Evolutionary conservation across 2,888 invertebrate species (phyloP), one percentile per base, ranked within the genome.

Genomic region (Rhabditoides inermis): DNA sequence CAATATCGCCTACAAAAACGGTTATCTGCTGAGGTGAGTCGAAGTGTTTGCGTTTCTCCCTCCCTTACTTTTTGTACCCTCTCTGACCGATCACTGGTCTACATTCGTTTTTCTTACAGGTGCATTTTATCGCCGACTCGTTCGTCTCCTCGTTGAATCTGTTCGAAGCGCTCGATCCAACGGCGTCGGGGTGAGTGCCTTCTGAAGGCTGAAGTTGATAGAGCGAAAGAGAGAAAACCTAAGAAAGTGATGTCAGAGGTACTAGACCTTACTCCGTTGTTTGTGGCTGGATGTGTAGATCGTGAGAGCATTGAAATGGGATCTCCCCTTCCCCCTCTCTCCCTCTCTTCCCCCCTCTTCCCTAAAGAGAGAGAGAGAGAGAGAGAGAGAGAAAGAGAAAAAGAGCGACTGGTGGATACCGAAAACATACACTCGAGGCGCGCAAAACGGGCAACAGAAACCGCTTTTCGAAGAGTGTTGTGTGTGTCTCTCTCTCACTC

Each of bases 111-210:
- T 46, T 18, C 18, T 30, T 58, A 36, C 51, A 63, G 58, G 62
- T 64, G 22, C 67, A 67, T 44, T 65, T 65, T 47, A 65, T 65
- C 40, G 67, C 63, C 27, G 67, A 67, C 50, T 56, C 64, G 2
- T 65, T 61, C 57, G 63, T 63, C 39, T 57, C 60, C 30, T 53
- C 63, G 6, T 45, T 64, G 44, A 68, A 68, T 39, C 53, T 68
- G 36, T 63, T 68, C 42, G 65, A 68, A 32, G 44, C 56, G 2
- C 47, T 65, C 23, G 68, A 68, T 51, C 49, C 56, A 10, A 53
- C 56, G 18, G 53, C 62, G 32, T 58, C 61, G 26, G 67, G 67
- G 64, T 67, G 10, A 45, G 56, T 56, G 7, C 12, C 20, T 36
- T 45, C 22, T 32, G 18, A 22, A n/a, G 25, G 30, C 25, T 25